A percentile compares a stretch with the other conserved stretches of the same genome.
Conservation (phyloP, 2,797 vertebrate species). For the Sebastes vulpes region DNA sequence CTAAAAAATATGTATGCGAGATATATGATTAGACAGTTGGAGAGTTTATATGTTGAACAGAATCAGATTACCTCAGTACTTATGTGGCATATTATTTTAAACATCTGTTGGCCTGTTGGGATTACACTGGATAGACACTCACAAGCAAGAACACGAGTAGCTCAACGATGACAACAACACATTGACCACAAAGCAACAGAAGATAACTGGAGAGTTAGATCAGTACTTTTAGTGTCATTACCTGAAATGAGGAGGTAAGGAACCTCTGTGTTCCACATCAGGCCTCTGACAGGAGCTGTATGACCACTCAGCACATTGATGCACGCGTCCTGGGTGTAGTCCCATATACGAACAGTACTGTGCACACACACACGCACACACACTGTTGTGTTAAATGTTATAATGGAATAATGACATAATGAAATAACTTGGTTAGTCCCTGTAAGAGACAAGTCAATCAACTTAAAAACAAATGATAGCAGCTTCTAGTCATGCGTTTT, state of each 20-base stretch:
- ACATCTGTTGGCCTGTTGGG: background rate
- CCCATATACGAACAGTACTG: slow-evolving; percentile 97
- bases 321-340: slow-evolving; percentile 96
- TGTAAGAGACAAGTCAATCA: background rate
- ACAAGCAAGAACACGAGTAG: background rate
- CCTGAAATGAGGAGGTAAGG: slow-evolving; percentile 93
- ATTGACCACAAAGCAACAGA: background rate
- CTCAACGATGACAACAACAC: background rate
- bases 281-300: slow-evolving; percentile 92
- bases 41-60: too few species aligned
- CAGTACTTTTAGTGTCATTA: background rate
- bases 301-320: slow-evolving; percentile 95
- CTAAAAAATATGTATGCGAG: too few species aligned
- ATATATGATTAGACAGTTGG: too few species aligned
- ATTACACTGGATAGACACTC: background rate
- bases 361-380: slow-evolving; percentile 28
- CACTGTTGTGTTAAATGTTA: background rate
- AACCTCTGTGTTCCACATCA: slow-evolving; percentile 98
- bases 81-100: background rate
- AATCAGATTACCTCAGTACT: too few species aligned
- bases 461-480: background rate
- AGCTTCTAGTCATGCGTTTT: background rate
- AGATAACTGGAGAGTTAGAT: background rate
- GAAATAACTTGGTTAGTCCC: background rate
- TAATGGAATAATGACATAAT: background rate